phyloP scores from a whole-genome alignment of 2,113 vertebrate genomes.

The Notarius lentiginosus region DNA sequence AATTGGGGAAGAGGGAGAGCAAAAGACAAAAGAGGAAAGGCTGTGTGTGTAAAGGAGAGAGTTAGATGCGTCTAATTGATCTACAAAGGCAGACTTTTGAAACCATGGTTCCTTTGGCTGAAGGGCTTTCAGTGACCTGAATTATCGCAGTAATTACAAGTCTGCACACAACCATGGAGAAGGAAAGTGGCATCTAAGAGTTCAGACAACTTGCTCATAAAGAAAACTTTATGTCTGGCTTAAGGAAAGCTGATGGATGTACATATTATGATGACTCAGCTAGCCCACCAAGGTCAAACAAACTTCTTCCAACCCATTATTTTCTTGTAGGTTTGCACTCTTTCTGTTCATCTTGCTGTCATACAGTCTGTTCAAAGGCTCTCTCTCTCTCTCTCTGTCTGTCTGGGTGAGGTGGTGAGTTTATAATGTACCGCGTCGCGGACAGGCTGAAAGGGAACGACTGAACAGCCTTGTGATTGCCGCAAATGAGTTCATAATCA shows the following conservation, averaged over 20 bases:
- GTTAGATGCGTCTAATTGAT: slow-evolving; percentile 41
- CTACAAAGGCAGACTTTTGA: slow-evolving; percentile 51
- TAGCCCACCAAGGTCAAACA: slow-evolving; percentile 37
- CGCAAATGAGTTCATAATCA: slow-evolving; percentile 24
- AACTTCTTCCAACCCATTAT: slow-evolving; percentile 21
- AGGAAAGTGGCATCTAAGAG: background rate
- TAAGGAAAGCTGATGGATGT: slow-evolving; percentile 43
- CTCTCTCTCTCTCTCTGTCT: slow-evolving; percentile 15
- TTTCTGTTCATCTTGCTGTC: slow-evolving; percentile 6
- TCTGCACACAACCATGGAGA: slow-evolving; percentile 28
- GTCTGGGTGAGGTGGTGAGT: slow-evolving; percentile 58
- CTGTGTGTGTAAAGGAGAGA: background rate
- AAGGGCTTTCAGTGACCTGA: slow-evolving; percentile 54
- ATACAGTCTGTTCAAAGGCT: background rate
- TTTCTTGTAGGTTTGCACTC: slow-evolving; percentile 21
- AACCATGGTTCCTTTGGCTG: slow-evolving; percentile 44
- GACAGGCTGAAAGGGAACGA: slow-evolving; percentile 22
- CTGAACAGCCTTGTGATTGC: slow-evolving; percentile 26
- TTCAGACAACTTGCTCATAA: slow-evolving; percentile 23
- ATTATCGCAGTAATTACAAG: slow-evolving; percentile 54
- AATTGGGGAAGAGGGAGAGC: background rate
- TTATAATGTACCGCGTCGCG: slow-evolving; percentile 33
- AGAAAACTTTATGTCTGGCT: slow-evolving; percentile 19
- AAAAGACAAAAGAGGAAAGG: background rate
- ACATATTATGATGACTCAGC: slow-evolving; percentile 16